phyloP scores from a whole-genome alignment of 2,888 invertebrate genomes.

The Cartodere bifasciata region DNA sequence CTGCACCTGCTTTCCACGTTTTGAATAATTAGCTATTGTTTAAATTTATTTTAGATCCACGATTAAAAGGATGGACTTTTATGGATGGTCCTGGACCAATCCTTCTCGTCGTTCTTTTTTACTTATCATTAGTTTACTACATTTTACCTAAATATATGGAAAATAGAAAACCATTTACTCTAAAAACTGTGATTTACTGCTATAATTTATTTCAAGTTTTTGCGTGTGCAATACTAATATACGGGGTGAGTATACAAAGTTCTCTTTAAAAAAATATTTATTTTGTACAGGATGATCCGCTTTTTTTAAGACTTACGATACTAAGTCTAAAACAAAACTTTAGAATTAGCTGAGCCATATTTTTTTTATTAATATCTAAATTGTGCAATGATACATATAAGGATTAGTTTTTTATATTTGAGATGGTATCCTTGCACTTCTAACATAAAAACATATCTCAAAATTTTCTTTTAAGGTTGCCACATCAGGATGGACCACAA shows the following conservation, averaged over 20 bases:
- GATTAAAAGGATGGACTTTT: constrained; percentile 40
- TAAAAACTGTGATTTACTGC: constrained; percentile 51
- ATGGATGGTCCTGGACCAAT: constrained; percentile 40
- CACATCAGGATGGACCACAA: constrained; percentile 53
- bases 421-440: neutral
- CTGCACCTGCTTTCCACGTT: no score
- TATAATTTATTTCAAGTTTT: constrained; percentile 76
- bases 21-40: no score
- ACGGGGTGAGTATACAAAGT: constrained; percentile 59
- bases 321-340: no score
- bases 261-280: no score
- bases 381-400: constrained; percentile 1
- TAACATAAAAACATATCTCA: neutral
- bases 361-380: constrained; percentile 3
- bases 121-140: constrained; percentile 38
- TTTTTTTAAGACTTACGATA: no score
- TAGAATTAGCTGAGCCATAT: neutral
- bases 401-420: neutral
- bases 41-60: constrained; percentile 28
- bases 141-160: constrained; percentile 54
- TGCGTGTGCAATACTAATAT: constrained; percentile 51
- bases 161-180: constrained; percentile 48
- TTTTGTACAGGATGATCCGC: no score
- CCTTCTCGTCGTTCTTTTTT: constrained; percentile 34
- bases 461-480: constrained; percentile 35